phyloP scores from a whole-genome alignment of 2,797 vertebrate species.

The Bufotes viridis region DNA sequence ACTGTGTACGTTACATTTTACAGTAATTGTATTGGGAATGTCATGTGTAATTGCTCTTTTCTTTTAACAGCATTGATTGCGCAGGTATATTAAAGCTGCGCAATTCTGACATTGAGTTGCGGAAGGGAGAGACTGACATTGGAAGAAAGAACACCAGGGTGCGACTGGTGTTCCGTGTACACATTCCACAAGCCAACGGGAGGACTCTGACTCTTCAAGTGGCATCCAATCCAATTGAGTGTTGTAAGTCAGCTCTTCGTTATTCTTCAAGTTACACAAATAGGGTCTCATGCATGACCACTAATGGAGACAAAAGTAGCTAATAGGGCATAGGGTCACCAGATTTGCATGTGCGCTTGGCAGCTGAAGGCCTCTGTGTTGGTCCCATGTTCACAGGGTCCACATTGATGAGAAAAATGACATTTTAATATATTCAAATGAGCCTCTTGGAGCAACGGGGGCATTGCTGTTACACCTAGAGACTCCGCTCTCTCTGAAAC shows the following conservation, averaged over 20 bases:
- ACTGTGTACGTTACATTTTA: neutral
- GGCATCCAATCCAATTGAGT: conserved; percentile 93
- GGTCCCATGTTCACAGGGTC: too few relatives aligned
- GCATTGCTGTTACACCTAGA: too few relatives aligned
- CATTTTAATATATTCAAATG: too few relatives aligned
- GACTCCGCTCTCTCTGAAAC: too few relatives aligned
- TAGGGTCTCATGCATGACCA: neutral
- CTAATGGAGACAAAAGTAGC: neutral
- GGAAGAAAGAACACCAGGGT: conserved; percentile 95
- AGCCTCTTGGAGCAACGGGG: too few relatives aligned
- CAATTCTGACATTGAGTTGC: conserved; percentile 95
- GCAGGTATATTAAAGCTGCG: conserved; percentile 95
- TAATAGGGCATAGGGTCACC: neutral
- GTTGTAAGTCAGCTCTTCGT: conserved; percentile 83
- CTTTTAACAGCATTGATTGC: conserved; percentile 87
- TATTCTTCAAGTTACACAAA: neutral
- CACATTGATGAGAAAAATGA: too few relatives aligned
- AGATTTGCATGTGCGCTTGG: too few relatives aligned
- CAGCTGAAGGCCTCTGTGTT: too few relatives aligned
- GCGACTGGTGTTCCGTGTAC: conserved; percentile 92
- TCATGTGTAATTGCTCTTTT: neutral
- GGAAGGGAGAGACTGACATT: conserved; percentile 96
- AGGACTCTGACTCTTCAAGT: conserved; percentile 90
- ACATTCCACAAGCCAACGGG: conserved; percentile 91
- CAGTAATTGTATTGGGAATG: neutral